These are phyloP conservation scores for Hafferia zeledoni DNA, from an alignment of 2,797 vertebrate genomes.

Conservation along the genomic window DNA sequence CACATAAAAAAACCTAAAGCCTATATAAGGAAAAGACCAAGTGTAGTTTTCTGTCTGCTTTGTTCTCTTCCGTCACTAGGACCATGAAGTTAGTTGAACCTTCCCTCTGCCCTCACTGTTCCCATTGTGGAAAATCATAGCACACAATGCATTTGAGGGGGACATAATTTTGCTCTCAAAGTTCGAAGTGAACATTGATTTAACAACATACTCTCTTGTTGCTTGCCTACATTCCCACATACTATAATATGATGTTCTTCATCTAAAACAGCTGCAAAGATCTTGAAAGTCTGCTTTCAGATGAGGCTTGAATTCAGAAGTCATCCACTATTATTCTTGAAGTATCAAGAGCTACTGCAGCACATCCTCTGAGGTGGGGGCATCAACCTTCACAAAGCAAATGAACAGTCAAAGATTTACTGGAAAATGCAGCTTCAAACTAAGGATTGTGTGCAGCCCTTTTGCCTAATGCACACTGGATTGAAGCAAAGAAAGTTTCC, in stretches of 20 bases:
- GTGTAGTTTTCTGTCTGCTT: neutral
- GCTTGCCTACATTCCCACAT: neutral
- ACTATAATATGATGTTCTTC: neutral
- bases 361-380: neutral
- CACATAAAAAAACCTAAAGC: neutral
- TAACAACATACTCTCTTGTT: neutral
- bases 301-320: neutral
- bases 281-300: neutral
- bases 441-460: neutral
- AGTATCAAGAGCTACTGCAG: neutral
- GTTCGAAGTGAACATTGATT: neutral
- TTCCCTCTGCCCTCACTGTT: neutral
- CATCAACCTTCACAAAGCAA: neutral
- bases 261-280: neutral
- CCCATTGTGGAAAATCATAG: neutral
- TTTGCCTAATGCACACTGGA: neutral
- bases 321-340: neutral
- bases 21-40: neutral
- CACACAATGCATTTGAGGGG: neutral
- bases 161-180: neutral
- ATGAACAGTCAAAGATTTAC: neutral
- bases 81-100: neutral
- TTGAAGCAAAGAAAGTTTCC: neutral
- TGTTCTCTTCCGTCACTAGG: neutral
- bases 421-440: neutral